Base-by-base conservation (phyloP, 2,888 invertebrate species). In the Sesamia inferens region DNA sequence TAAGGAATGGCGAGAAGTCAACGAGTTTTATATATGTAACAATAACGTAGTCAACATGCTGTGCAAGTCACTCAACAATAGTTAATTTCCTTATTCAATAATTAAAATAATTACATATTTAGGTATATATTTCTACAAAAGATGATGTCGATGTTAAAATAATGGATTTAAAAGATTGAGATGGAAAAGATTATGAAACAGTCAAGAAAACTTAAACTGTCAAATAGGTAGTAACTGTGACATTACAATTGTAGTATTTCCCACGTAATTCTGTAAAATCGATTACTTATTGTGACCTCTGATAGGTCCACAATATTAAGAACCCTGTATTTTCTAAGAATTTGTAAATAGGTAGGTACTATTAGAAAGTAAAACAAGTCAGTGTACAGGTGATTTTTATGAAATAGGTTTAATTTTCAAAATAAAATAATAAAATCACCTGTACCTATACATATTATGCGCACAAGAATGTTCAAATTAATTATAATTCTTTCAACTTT, bases 1-100 rank as follows among this genome's bases (percentile, higher is more conserved):
- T 85, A 90, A 90, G 92, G 92, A 93, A 93, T 93, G 93, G 88
- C 91, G 90, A 92, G 89, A 86, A 85, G 78, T 81, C 71, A 78
- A 81, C 77, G 73, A 76, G 69, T 75, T 71, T 68, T 39, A 76
- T 78, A 73, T 67, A 76, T 75, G 68, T 76, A 78, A 81, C 77
- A 83, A 79, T 83, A 73, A 68, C 77, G 68, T 74, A 70, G 59
- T 63, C 71, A 69, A 69, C 44, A 55, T 67, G 62, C 73, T 71
- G 69, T 65, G 51, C 47, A 39, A 79, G 62, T 76, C 55, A 74
- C 75, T 73, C n/a, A 79, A 81, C 78, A 85, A 83, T 70, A 55
- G 54, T 83, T 76, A 74, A 79, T 78, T 73, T 66, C 67, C 48
- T 42, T 58, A 57, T 47, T 70, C 22, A 76, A 55, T 70, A 61